Evolutionary conservation across 2,888 invertebrate genomes (phyloP), one percentile per base, ranked within the genome.

Genomic region (Sphaerophoria rueppellii): DNA sequence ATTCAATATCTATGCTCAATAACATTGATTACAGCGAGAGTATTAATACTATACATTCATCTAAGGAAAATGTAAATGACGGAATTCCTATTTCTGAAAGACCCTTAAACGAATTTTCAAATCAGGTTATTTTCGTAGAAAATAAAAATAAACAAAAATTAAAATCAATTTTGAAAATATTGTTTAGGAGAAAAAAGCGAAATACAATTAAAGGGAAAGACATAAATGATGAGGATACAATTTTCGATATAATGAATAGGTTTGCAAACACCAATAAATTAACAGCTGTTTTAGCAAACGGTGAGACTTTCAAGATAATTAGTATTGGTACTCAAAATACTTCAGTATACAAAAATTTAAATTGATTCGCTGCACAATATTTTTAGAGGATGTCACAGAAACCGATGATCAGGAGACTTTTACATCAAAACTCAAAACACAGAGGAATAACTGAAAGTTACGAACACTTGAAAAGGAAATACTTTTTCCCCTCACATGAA

Each of bases 291-390:
- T n/a, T n/a, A n/a, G n/a, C 24, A 72, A 43, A 37, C 32, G 69
- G 79, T 50, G 16, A 50, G 6, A 72, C 69, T 24, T 85, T 80
- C 24, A 48, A 73, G n/a, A 46, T 52, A 43, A 32, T 81, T 11
- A 81, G 67, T 60, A 32, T 6, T 35, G 34, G 6, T 74, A 48
- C 16, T 74, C 74, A 32, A 61, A 70, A 48, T 63, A 70, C 7
- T 37, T 37, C 7, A 6, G 5, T 37, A 37, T 6, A 4, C 4
- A 4, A 4, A 37, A 37, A 37, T 6, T 37, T 4, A 37, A 37
- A 37, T 37, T 37, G 7, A 37, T 37, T 37, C 37, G 37, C 4
- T 37, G 37, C 37, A 37, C 37, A 37, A 37, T 6, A 4, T 7
- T 37, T 37, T 37, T 37, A 37, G 7, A 7, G 37, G 7, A 37